Evolutionary conservation across 1,140 invertebrate species (phyloP), one percentile per base, ranked within the genome.

Genomic region (Zaprionus kolodkinae): DNA sequence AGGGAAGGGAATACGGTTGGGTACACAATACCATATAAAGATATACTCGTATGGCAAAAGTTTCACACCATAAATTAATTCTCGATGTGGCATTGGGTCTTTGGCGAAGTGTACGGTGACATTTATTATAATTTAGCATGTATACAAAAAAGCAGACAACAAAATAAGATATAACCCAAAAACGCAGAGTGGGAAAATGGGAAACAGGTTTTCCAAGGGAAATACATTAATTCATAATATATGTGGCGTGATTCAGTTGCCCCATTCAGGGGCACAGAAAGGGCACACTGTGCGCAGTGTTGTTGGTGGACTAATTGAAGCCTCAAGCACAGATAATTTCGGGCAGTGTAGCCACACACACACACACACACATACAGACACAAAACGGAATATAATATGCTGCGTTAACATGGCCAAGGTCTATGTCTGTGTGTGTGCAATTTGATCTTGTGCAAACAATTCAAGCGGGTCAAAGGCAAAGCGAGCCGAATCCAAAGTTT

Each of bases 401-500:
- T 54, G 61, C 63, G 78, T 72, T 84, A 88, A 76, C 80, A 88
- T 64, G 65, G 62, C 65, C 61, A 54, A 57, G 27, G n/a, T n/a
- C 15, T 40, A 2, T 21, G 21, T 21, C 21, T 21, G 21, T 21
- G 21, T 21, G 36, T 27, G 38, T 78, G 80, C 82, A 83, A 90
- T 81, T 87, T 87, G 87, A 91, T 91, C 75, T 81, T 87, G 55
- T 71, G 62, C 76, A 91, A 91, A 91, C 87, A 91, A 79, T 81
- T 84, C 43, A 75, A 91, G 48, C 61, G 67, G 80, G 83, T 83
- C 83, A 78, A 78, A 77, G 70, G 54, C 57, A 50, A 65, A 76
- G 68, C 61, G 79, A 60, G 65, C 59, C 72, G 40, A 72, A 59
- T 66, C 43, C 56, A 48, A 38, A 38, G 40, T 38, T 25, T 72